Percentiles rank a stretch among this genome's conserved stretches.
These are phyloP conservation scores for Cichlasoma orientale DNA, from an alignment of 2,797 vertebrate species.

Conservation along the genomic window DNA sequence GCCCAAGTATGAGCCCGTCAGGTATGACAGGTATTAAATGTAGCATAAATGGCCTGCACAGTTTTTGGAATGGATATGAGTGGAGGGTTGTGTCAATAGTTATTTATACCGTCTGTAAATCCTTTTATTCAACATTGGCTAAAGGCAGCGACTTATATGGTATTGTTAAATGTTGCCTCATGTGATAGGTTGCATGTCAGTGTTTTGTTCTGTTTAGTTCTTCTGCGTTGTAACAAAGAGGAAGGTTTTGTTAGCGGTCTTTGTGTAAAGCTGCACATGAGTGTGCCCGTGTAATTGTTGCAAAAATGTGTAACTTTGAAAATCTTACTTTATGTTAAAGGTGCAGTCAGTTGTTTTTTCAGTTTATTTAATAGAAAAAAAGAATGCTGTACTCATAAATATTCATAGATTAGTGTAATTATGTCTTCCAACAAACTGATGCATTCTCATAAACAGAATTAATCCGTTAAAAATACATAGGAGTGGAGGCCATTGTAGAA, in stretches of 20 bases:
- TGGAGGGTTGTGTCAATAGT: background rate
- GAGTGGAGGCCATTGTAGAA: too few relatives aligned
- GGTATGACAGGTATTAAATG: constrained; percentile 10
- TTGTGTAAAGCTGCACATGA: background rate
- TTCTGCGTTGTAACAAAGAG: background rate
- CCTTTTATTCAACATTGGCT: background rate
- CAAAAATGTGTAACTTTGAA: background rate
- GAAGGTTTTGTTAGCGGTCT: background rate
- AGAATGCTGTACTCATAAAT: too few relatives aligned
- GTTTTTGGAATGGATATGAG: background rate
- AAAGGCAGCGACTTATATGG: background rate
- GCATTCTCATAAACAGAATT: too few relatives aligned
- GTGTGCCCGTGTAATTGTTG: background rate
- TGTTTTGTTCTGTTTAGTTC: background rate
- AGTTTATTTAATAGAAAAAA: too few relatives aligned
- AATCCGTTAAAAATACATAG: too few relatives aligned
- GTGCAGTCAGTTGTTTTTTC: too few relatives aligned
- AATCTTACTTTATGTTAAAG: background rate
- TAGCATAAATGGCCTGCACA: background rate
- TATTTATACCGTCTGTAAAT: constrained; percentile 1
- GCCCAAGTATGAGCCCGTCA: constrained; percentile 13
- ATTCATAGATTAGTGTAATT: too few relatives aligned
- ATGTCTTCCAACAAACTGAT: too few relatives aligned
- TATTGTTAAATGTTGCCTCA: background rate
- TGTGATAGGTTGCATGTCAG: background rate